phyloP scores from a whole-genome alignment of 2,797 vertebrate genomes.

The Leptatherina wallacei region DNA sequence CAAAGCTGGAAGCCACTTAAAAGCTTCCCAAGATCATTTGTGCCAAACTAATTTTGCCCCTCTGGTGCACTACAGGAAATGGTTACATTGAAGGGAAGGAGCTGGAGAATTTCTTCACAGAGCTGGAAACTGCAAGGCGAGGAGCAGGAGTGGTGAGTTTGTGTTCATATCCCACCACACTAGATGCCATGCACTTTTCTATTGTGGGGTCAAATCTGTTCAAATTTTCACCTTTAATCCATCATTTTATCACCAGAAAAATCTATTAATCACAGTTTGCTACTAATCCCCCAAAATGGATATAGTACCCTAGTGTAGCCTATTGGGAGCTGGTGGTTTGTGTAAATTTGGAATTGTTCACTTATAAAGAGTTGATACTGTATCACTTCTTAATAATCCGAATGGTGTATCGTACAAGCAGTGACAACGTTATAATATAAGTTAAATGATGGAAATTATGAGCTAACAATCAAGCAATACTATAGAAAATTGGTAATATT shows the following conservation, averaged over 20 bases:
- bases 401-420: too few relatives aligned
- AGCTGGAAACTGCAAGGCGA: constrained; percentile 89
- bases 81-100: constrained; percentile 97
- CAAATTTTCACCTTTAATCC: neutral
- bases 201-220: neutral
- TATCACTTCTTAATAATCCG: too few relatives aligned
- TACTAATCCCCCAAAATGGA: neutral
- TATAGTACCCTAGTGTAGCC: neutral
- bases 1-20: constrained; percentile 43
- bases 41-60: constrained; percentile 55
- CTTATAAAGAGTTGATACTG: too few relatives aligned
- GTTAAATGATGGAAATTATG: too few relatives aligned
- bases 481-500: too few relatives aligned
- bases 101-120: constrained; percentile 93
- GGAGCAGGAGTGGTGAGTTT: constrained; percentile 88
- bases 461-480: too few relatives aligned
- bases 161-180: neutral
- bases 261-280: neutral
- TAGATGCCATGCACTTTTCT: too few relatives aligned
- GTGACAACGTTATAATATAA: too few relatives aligned
- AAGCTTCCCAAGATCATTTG: constrained; percentile 29
- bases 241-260: constrained; percentile 1
- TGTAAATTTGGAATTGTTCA: too few relatives aligned
- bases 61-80: constrained; percentile 84
- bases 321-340: too few relatives aligned